Evolutionary conservation across 2,888 invertebrate species (phyloP), one percentile per base, ranked within the genome.

Genomic region (Apamea anceps): DNA sequence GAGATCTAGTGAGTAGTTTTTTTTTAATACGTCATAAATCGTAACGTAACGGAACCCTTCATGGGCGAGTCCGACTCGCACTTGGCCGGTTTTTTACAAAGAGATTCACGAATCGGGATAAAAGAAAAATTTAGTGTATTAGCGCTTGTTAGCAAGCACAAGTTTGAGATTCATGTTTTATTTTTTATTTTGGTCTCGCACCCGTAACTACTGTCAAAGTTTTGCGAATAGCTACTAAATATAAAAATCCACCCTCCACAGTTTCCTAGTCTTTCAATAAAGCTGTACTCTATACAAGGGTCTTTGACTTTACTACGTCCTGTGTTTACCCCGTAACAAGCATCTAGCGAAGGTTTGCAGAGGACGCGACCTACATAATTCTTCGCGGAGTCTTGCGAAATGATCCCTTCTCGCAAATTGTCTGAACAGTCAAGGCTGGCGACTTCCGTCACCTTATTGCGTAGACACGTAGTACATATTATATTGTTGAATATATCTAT

Each of bases 91-190:
- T 48, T 12, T 87, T 88, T 73, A 57, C 62, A 62, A 79, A 80
- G 72, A 80, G 57, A 73, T 86, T 77, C 62, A 57, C 21, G 84
- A 76, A 71, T 80, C 45, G 37, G 81, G 70, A 79, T 86, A 73
- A 84, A 85, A 72, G 84, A 85, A 80, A 85, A 86, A 66, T 73
- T 70, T 86, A 84, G 73, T 86, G 72, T 77, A 84, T 84, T 80
- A 84, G 67, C 77, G 66, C 74, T 85, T 86, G 84, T 77, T 86
- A 84, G 67, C 67, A 54, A 66, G 28, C 67, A 32, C 63, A 72
- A 85, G 68, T 80, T 85, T 48, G 21, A 71, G 66, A 77, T 77
- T 82, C 82, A 32, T 66, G 75, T 77, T 86, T 79, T 83, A 68
- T 80, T 72, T 37, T 42, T 42, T 7, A 42, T 42, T 42, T 42